Base-by-base conservation (phyloP, 2,113 vertebrate species). In the Psittacula cyanocephala region DNA sequence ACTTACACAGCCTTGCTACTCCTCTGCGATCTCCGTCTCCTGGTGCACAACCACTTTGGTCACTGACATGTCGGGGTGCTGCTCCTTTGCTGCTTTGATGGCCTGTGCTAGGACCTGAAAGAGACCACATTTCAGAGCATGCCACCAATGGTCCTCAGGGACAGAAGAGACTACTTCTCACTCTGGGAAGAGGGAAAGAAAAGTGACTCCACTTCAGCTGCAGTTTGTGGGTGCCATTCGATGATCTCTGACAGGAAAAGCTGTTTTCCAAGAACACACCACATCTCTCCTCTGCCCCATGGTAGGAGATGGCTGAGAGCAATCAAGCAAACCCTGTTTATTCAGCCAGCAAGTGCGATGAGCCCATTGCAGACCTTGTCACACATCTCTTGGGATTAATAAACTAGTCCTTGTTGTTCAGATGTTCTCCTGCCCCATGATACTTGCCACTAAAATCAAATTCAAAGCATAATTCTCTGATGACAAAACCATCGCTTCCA, bases 11-110 rank as follows among this genome's bases (percentile, higher is more conserved):
- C 83, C 55, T 39, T 10, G 57, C 97, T 98, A 99, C 67, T 99
- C 99, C 57, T 99, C 99, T 31, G 98, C 98, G 19, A 99, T 99
- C 96, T 99, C 99, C 0, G 99, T 99, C 97, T 99, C 99, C 98
- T 99, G 99, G 96, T 99, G 99, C 91, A 99, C 99, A 5, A 99
- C 99, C 91, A 99, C 99, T 97, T 99, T 99, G 97, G 99, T 99
- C 96, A 99, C 99, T 6, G 99, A 99, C 99, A 99, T 99, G 95
- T 99, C 99, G 2, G 99, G 99, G 91, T 99, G 99, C 97, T 99
- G 99, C 84, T 99, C 99, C 96, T 99, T 99, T 0, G 99, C 99
- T 49, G 99, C 99, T 93, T 99, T 99, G 80, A 99, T 99, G 10
- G 99, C 99, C 97, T 99, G 99, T 2, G 99, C 99, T 11, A 99